phyloP scores from a whole-genome alignment of 2,113 vertebrate species.

The Brachypodius melanocephalos region DNA sequence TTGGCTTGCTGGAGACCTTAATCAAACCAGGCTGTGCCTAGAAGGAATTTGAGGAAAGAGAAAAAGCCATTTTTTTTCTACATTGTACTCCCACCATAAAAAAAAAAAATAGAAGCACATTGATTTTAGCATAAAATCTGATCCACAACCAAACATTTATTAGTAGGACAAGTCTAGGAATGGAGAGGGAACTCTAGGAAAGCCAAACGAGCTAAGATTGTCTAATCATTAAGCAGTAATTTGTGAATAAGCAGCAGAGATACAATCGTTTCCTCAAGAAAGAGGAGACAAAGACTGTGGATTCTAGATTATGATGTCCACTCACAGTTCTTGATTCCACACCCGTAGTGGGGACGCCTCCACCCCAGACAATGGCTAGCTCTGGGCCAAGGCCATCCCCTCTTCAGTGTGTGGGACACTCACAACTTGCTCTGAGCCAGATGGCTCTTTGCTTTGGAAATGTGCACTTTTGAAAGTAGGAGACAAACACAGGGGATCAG shows the following conservation, averaged over 20 bases:
- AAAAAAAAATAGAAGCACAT: background rate
- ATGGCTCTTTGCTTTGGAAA: background rate
- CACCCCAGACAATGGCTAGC: too few relatives aligned
- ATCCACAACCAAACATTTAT: background rate
- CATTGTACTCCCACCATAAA: background rate
- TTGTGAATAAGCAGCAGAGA: background rate
- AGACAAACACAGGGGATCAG: background rate
- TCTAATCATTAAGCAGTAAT: background rate
- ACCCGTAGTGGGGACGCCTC: background rate
- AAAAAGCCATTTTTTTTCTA: background rate
- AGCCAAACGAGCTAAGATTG: background rate
- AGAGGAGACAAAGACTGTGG: background rate
- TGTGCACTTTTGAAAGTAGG: fast-evolving
- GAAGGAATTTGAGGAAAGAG: background rate
- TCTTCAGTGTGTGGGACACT: background rate
- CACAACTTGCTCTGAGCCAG: background rate
- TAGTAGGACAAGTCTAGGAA: background rate
- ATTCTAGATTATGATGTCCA: background rate
- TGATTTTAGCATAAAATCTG: background rate
- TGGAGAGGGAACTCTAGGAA: background rate
- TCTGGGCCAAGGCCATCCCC: background rate
- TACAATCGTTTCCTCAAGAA: background rate
- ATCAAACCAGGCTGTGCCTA: background rate
- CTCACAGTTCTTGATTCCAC: background rate
- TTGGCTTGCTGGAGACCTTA: background rate